Evolutionary conservation across 2,888 invertebrate genomes (phyloP).

Genomic region (Calephelis perditalis): DNA sequence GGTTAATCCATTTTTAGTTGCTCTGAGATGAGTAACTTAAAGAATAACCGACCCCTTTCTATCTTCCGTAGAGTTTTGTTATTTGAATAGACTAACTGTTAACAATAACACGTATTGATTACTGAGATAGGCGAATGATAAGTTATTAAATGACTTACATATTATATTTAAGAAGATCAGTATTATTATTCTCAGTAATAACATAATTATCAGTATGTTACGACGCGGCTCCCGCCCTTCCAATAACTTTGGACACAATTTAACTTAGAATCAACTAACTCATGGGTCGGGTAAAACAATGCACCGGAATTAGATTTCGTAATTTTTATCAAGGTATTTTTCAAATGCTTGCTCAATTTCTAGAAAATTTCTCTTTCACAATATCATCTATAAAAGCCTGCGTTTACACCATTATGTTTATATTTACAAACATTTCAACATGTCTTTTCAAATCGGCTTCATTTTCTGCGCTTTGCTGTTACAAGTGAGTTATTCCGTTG

Average conservation of each 20-base stretch:
- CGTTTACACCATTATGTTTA: neutral
- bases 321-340: conserved; percentile 6
- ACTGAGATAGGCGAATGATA: too few relatives aligned
- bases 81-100: too few relatives aligned
- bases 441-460: neutral
- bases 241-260: neutral
- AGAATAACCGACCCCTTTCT: too few relatives aligned
- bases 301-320: conserved; percentile 13
- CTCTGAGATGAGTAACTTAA: too few relatives aligned
- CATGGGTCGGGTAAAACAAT: conserved; percentile 1
- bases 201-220: neutral
- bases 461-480: neutral
- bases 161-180: too few relatives aligned
- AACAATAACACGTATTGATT: too few relatives aligned
- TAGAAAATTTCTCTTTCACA: conserved; percentile 10
- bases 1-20: too few relatives aligned
- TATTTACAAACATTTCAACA: conserved; percentile 10
- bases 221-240: too few relatives aligned
- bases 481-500: neutral
- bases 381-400: conserved; percentile 5
- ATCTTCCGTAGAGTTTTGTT: too few relatives aligned
- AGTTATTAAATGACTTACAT: too few relatives aligned
- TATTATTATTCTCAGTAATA: neutral
- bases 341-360: neutral
- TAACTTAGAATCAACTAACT: neutral